Conservation (phyloP, 2,797 vertebrate genomes). For the Nyctalus aviator region DNA sequence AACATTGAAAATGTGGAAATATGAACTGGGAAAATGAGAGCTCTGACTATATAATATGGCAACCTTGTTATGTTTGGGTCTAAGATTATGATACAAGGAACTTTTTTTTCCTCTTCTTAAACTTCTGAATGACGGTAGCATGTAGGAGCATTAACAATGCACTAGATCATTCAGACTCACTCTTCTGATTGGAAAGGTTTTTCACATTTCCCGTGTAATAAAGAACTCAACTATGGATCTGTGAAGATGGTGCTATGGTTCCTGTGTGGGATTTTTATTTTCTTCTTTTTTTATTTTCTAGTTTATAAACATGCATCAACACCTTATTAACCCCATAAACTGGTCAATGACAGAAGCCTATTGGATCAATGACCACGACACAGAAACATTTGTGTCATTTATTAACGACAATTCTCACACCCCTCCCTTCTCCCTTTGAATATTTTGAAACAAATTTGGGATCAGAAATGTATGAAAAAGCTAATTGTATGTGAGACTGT, state of each 20-base stretch:
- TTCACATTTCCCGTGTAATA: slow-evolving; percentile 56
- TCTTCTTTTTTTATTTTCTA: neutral
- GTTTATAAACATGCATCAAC: neutral
- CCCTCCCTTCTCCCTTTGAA: neutral
- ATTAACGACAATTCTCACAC: neutral
- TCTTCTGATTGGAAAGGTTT: neutral
- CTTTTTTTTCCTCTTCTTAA: neutral
- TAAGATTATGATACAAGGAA: neutral
- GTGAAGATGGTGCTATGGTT: neutral
- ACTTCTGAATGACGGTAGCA: neutral
- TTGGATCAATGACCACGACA: neutral
- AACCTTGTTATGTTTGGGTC: too few species aligned
- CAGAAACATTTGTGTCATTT: slow-evolving; percentile 2
- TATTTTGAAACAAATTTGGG: slow-evolving; percentile 19
- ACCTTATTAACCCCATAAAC: neutral
- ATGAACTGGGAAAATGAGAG: too few species aligned
- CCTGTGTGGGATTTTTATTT: neutral
- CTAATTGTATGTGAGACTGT: too few species aligned
- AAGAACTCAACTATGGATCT: slow-evolving; percentile 14
- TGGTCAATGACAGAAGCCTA: neutral
- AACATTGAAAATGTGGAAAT: too few species aligned
- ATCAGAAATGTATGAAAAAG: neutral
- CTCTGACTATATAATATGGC: too few species aligned
- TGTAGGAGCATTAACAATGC: slow-evolving; percentile 25
- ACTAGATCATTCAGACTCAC: neutral